These are phyloP conservation scores for Syrista parreyssii DNA, from an alignment of 2,888 invertebrate species.

Conservation along the genomic window DNA sequence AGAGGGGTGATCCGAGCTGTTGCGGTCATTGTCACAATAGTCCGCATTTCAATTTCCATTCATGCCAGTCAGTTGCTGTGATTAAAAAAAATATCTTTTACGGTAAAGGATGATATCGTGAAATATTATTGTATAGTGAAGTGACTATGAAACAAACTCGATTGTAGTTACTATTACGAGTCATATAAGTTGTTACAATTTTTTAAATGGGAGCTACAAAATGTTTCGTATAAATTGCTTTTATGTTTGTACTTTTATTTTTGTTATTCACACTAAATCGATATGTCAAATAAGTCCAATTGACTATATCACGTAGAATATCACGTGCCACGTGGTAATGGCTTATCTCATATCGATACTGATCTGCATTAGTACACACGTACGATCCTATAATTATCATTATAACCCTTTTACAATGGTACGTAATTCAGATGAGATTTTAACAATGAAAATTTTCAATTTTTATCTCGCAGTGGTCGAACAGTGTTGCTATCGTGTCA, in stretches of 20 bases:
- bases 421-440: background rate
- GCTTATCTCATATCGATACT: background rate
- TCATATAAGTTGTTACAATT: background rate
- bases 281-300: background rate
- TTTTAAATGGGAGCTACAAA: background rate
- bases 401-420: background rate
- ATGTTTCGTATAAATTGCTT: background rate
- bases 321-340: background rate
- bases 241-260: background rate
- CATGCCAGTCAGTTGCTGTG: background rate
- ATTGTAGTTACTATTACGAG: background rate
- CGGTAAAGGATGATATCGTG: background rate
- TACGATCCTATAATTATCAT: background rate
- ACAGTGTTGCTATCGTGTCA: background rate
- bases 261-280: background rate
- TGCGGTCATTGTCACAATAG: slow-evolving; percentile 29
- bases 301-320: background rate
- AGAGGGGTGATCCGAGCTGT: slow-evolving; percentile 33
- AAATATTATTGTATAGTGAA: background rate
- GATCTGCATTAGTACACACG: background rate
- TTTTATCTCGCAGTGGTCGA: background rate
- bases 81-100: background rate
- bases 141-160: background rate
- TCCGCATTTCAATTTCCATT: background rate
- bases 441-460: background rate